Base-by-base conservation (phyloP, 1,140 invertebrate genomes). In the Parapsyche elsis region DNA sequence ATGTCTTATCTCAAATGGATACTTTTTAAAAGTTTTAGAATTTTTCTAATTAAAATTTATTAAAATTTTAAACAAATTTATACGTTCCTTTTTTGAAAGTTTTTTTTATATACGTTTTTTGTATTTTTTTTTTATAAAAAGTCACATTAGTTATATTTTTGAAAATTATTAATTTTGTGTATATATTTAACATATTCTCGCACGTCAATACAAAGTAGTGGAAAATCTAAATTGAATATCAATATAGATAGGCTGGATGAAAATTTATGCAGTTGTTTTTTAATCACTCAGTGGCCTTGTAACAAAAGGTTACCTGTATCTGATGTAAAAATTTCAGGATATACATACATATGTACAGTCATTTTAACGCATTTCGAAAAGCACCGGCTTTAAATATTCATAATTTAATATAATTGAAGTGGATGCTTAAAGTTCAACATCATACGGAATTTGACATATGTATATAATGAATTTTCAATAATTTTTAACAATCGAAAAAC, bases 191-290 rank as follows among this genome's bases (percentile, higher is more conserved):
- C 57, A 61, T 61, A 61, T 61, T 61, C 16, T 53, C 49, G 12
- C 49, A 53, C 2, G 16, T 61, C 10, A 61, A 19, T 61, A 61
- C 19, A 19, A n/a, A 16, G 10, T 19, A 61, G 0, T 19, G 10
- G 21, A 9, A 67, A 26, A 67, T 67, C 24, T 1, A 67, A 26
- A 67, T 26, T 26, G 24, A 67, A 67, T 67, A n/a, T 30, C 64
- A 67, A 67, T 30, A 26, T 67, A 67, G 64, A 26, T 67, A 67
- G 64, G 64, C 64, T 67, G 12, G 9, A 26, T 26, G 14, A 9
- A 61, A 61, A 61, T 61, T 61, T 61, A 61, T 61, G 21, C 19
- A 10, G 21, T 61, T 12, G n/a, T n/a, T 67, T 67, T 61, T 61
- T 67, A 23, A 67, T 67, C 19, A 14, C 21, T 9, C 24, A 26